Base-by-base conservation (phyloP, 2,888 invertebrate species). In the Apamea epomidion region DNA sequence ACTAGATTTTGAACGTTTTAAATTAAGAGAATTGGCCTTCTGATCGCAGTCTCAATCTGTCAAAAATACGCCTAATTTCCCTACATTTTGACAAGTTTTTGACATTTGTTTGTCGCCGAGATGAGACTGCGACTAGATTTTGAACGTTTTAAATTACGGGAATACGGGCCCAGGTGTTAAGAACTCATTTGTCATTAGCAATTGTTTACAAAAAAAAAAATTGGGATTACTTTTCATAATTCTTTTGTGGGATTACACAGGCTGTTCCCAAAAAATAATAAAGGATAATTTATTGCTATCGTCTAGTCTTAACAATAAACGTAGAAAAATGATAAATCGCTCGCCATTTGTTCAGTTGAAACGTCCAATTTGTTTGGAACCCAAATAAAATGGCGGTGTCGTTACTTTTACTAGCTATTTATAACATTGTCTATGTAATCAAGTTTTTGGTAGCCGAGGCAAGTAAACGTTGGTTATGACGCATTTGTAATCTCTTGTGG, bases 341-440 rank as follows among this genome's bases (percentile, higher is more conserved):
- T 7, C n/a, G 32, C 76, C 80, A 80, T 87, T 87, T 87, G 76
- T 76, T 76, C 16, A 29, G 45, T 25, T 65, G 42, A 65, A 75
- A 60, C 60, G 69, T 29, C 69, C 82, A 80, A 88, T 85, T 87
- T 87, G 78, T 62, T 78, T 68, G 72, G 75, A 85, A 74, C 64
- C 65, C 54, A 78, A 82, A 80, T 78, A 82, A 85, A 87, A 82
- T 85, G 45, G 67, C 64, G 6, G 48, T n/a, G 64, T 25, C 68
- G 58, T 87, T 62, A 87, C 16, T 74, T 85, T 76, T 69, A 76
- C 71, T 74, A 21, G 32, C 70, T 5, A 62, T 84, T 79, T 77
- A 51, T 75, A 69, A 58, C 71, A 70, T 51, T 75, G 37, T 75
- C 58, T 51, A 6, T 69, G 62, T 69, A 76, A 75, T 37, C 48